Conservation (phyloP, 2,113 vertebrate genomes). For the Clarias macrocephalus region DNA sequence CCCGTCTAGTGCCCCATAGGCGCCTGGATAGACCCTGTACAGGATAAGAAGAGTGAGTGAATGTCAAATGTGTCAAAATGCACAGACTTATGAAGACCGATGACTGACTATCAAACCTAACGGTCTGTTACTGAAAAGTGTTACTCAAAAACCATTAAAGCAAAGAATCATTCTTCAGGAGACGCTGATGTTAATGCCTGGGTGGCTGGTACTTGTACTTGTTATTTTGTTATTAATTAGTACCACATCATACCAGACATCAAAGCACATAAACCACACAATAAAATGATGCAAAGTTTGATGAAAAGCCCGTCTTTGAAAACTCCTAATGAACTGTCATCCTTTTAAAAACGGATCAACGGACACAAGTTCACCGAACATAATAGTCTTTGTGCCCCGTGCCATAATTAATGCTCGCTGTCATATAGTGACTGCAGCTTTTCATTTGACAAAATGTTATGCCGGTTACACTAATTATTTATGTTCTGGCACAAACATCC, state of each 20-base stretch:
- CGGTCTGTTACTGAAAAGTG: background rate
- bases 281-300: background rate
- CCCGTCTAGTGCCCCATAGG: no score
- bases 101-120: background rate
- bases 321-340: conserved; percentile 23
- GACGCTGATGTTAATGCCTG: background rate
- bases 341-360: conserved; percentile 1
- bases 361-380: background rate
- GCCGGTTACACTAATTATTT: conserved; percentile 37
- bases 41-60: no score
- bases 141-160: background rate
- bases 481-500: conserved; percentile 33
- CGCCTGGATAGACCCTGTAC: no score
- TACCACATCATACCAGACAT: conserved; percentile 13
- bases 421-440: conserved; percentile 16
- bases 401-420: conserved; percentile 21
- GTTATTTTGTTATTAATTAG: conserved; percentile 19
- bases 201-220: background rate
- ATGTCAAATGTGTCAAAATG: background rate
- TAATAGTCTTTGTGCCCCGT: conserved; percentile 1
- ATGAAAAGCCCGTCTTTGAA: conserved; percentile 17
- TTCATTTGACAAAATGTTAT: conserved; percentile 28
- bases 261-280: background rate
- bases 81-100: background rate
- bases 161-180: background rate